Base-by-base conservation (phyloP, 2,888 invertebrate species). In the Eupithecia vulgata region DNA sequence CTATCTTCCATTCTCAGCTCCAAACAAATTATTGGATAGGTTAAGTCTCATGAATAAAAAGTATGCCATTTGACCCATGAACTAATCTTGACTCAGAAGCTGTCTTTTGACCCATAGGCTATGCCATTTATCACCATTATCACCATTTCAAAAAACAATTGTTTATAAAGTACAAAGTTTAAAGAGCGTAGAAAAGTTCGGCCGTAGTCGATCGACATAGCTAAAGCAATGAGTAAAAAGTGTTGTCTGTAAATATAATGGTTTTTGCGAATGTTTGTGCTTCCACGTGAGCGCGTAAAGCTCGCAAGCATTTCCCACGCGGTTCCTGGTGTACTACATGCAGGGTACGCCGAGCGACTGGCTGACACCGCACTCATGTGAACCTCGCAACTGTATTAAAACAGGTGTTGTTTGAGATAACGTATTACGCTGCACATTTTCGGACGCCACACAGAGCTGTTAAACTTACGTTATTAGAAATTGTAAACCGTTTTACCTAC, bases 191-290 rank as follows among this genome's bases (percentile, higher is more conserved):
- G 61, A 61, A 59, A 61, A 34, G 61, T 59, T 25, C 30, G 5
- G 30, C 52, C 10, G 21, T 21, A 52, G 21, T 21, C 48, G 21
- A 10, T 25, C 25, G 57, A 21, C 57, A 30, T 59, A 30, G 34
- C 61, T 34, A 61, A 61, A 61, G 34, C 61, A 61, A 34, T 61
- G 17, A 61, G 61, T 61, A 61, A 34, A 61, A 61, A 61, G 61
- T 61, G 6, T 17, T 34, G 34, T 61, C 34, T 61, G 61, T 61
- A 30, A 61, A 34, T 34, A 17, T 8, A 1, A 34, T 17, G 61
- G 34, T 61, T 34, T 61, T 61, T 61, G 64, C 25, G 30, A 25
- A 15, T 45, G 25, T 66, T 66, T 65, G 45, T 17, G 45, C 45
- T 66, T 42, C 15, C 66, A 30, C 66, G 25, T 66, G 30, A 25